These are phyloP conservation scores for Syngnathoides biaculeatus DNA, from an alignment of 2,113 vertebrate species.

Conservation along the genomic window DNA sequence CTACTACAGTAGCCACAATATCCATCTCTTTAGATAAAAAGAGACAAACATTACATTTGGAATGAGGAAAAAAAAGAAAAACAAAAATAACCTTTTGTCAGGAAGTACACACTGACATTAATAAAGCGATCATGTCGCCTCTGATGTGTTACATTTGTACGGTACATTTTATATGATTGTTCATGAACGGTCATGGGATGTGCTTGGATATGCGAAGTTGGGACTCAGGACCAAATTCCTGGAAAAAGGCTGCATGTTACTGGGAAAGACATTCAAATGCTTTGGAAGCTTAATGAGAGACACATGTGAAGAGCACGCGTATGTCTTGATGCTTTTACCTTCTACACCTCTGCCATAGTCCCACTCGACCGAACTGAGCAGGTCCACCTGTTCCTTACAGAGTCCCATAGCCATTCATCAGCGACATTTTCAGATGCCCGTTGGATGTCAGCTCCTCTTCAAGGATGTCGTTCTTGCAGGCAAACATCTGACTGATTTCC, in stretches of 20 bases:
- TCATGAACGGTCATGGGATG: slow-evolving; percentile 6
- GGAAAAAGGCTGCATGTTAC: slow-evolving; percentile 5
- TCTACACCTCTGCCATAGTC: not conserved
- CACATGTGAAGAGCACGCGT: not conserved
- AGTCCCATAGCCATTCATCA: slow-evolving; percentile 75
- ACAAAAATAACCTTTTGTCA: not conserved
- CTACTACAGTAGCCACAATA: slow-evolving; percentile 45
- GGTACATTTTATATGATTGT: not conserved
- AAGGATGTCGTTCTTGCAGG: slow-evolving; percentile 45
- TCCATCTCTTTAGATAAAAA: slow-evolving; percentile 31
- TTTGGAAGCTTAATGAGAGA: slow-evolving; percentile 26
- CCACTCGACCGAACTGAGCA: not conserved
- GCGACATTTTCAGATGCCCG: slow-evolving; percentile 56
- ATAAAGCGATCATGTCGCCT: not conserved
- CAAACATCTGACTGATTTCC: slow-evolving; percentile 85
- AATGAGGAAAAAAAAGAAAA: not conserved
- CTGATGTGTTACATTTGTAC: not conserved
- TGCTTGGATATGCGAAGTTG: slow-evolving; percentile 8
- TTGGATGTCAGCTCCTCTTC: slow-evolving; percentile 39
- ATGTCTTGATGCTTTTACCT: not conserved
- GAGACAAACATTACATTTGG: slow-evolving; percentile 14
- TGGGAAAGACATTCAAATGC: slow-evolving; percentile 32
- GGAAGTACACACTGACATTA: slow-evolving; percentile 12
- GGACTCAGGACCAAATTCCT: slow-evolving; percentile 14
- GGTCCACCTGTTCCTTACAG: slow-evolving; percentile 33